These are phyloP conservation scores for Botia kubotai DNA, from an alignment of 2,797 vertebrate species.

Conservation along the genomic window DNA sequence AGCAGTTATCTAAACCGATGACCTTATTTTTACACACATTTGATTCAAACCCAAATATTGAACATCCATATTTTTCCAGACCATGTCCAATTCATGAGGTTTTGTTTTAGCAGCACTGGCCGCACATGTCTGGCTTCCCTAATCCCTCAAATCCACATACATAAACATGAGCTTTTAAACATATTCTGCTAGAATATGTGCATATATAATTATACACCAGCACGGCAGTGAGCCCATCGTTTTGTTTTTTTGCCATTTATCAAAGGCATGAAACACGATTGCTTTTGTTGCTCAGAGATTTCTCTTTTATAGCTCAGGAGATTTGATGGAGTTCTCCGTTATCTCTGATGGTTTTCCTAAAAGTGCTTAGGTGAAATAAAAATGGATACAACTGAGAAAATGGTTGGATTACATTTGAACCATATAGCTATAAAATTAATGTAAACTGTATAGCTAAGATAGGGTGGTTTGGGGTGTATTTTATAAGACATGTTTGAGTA, in stretches of 20 bases:
- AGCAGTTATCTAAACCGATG: no score
- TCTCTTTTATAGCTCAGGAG: no score
- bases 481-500: no score
- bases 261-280: slow-evolving; percentile 35
- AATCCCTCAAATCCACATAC: slow-evolving; percentile 27
- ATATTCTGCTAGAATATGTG: slow-evolving; percentile 37
- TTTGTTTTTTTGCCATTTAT: slow-evolving; percentile 34
- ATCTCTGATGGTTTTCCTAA: no score
- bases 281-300: background rate
- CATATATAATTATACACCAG: slow-evolving; percentile 35
- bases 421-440: no score
- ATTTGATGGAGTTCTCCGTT: no score
- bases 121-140: background rate
- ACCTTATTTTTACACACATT: no score
- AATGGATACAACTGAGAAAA: no score
- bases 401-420: no score
- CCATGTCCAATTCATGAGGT: slow-evolving; percentile 26
- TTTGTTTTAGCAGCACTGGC: background rate
- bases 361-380: no score
- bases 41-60: slow-evolving; percentile 7
- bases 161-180: slow-evolving; percentile 55
- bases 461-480: no score
- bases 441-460: no score
- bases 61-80: slow-evolving; percentile 22
- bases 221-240: slow-evolving; percentile 3